Evolutionary conservation across 2,113 vertebrate species (phyloP).

Genomic region (Plestiodon gilberti): DNA sequence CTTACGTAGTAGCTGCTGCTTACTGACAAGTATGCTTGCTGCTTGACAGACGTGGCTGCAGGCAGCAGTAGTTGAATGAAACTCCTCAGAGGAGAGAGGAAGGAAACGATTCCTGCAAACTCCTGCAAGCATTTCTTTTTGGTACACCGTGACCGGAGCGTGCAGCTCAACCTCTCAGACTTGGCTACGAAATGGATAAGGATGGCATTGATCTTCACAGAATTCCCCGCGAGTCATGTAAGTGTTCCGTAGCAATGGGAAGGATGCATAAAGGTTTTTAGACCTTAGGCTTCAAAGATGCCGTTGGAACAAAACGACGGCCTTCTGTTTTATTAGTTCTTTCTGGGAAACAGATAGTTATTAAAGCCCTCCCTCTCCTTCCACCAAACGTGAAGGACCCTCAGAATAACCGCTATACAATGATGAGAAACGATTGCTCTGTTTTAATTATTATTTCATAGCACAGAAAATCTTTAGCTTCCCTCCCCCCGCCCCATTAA

Average conservation of each 20-base stretch:
- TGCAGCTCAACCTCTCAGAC: constrained; percentile 22
- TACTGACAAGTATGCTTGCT: not conserved
- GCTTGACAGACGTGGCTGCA: not conserved
- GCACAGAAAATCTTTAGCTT: not conserved
- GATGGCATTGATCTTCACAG: constrained; percentile 73
- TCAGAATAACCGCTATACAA: constrained; percentile 29
- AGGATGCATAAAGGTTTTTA: not conserved
- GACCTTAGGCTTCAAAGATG: not conserved
- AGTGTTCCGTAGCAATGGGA: constrained; percentile 47
- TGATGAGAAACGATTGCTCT: not conserved
- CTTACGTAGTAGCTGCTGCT: not conserved
- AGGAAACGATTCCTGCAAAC: constrained; percentile 29
- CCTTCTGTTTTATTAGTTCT: not conserved
- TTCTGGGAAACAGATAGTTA: not conserved
- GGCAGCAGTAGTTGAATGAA: constrained; percentile 21
- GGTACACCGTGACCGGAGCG: constrained; percentile 37
- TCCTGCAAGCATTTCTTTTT: constrained; percentile 10
- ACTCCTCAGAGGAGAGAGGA: not conserved
- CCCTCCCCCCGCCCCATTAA: fast-evolving
- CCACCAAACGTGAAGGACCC: constrained; percentile 22
- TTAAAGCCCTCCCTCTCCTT: not conserved
- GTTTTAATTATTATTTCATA: constrained; percentile 29
- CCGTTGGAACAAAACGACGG: not conserved
- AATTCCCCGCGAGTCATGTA: constrained; percentile 68
- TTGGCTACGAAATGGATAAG: constrained; percentile 64